Evolutionary conservation across 1,140 invertebrate genomes (phyloP), one percentile per base, ranked within the genome.

Genomic region (Thaumatotibia leucotreta): DNA sequence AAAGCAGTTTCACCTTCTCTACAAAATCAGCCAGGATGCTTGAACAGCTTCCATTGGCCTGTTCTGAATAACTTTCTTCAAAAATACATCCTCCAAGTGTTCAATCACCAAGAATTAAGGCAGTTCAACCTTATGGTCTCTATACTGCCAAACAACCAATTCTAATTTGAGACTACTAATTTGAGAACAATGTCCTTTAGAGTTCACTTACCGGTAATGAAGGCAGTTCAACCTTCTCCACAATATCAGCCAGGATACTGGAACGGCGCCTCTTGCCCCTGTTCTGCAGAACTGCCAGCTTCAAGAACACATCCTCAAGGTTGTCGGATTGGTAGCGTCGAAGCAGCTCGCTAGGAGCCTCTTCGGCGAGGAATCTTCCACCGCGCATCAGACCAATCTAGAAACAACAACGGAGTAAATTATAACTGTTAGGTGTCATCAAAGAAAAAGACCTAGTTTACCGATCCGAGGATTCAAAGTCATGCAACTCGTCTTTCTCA

Each of bases 381-480:
- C 96, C 95, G 72, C 98, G 93, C 96, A 99, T 97, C 2, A 99
- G 89, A 1, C 98, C 98, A 81, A 98, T 98, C 96, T 97, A 45
- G 17, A 20, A 45, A 22, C 81, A 77, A 68, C 76, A 61, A 79
- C 73, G 24, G 22, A 69, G n/a, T 17, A 65, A 31, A 31, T 64
- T 23, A 65, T 35, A 24, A n/a, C n/a, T 33, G 5, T 33, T 33
- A 33, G 1, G 10, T 33, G 32, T 33, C 5, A 33, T 10, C 32
- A 33, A 33, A n/a, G n/a, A n/a, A n/a, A n/a, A n/a, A n/a, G n/a
- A n/a, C n/a, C n/a, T n/a, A n/a, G n/a, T n/a, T n/a, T n/a, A n/a
- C n/a, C n/a, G n/a, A n/a, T n/a, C n/a, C n/a, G n/a, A n/a, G n/a
- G n/a, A n/a, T n/a, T n/a, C n/a, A n/a, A n/a, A n/a, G n/a, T n/a